Base-by-base conservation (phyloP, 35 echinoderm and acorn worm genomes). In the Ptychodera flava region DNA sequence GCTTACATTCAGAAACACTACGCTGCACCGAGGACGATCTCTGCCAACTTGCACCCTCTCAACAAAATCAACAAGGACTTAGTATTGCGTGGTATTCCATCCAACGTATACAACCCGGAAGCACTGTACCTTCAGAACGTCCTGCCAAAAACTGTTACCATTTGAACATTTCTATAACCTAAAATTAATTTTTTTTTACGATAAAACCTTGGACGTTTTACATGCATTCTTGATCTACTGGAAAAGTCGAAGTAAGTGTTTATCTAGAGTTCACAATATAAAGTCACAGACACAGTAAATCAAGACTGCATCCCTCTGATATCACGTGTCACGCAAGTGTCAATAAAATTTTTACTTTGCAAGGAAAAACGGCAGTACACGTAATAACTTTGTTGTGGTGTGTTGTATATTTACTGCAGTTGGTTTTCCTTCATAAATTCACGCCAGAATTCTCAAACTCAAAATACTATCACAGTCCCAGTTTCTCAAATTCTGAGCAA, bases 61-160 rank as follows among this genome's bases (percentile, higher is more conserved):
- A 99, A 99, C 85, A 92, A 88, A 85, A 94, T 94, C 37, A 94
- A 99, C 78, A 99, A 94, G 82, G 96, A 99, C 88, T 83, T 94
- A 31, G 77, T 79, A 33, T 85, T 99, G 33, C 38, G 96, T 92
- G 35, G 81, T 94, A 22, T 35, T 87, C 1, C 75, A 94, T 34
- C 93, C 87, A 79, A 85, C 92, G 0, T 81, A 85, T 36, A 84
- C 90, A 30, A 64, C 45, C 45, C 45, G 6, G 45, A 64, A 64
- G 6, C 45, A 64, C 45, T 64, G 6, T 64, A 64, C 45, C 22
- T 64, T 12, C 45, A 64, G 22, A 64, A 64, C 22, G 22, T 64
- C 45, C 45, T 64, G 6, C 45, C 45, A 6, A 64, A 64, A 64
- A 64, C 45, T n/a, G n/a, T n/a, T n/a, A n/a, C n/a, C n/a, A n/a